These are phyloP conservation scores for Oeneis ivallda DNA, from an alignment of 2,888 invertebrate genomes.

Conservation along the genomic window DNA sequence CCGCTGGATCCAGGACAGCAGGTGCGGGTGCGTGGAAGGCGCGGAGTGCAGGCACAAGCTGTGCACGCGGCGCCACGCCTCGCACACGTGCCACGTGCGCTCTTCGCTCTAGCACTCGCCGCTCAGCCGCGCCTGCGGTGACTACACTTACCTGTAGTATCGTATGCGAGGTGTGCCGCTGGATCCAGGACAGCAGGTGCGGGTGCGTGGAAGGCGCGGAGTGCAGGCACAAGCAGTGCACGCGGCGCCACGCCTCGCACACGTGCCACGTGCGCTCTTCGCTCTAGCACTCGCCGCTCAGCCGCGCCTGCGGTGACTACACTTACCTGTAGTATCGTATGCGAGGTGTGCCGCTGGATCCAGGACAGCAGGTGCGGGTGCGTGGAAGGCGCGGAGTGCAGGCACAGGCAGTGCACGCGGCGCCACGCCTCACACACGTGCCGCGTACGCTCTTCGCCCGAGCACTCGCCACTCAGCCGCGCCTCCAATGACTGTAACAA, in stretches of 20 bases:
- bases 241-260: constrained; percentile 69
- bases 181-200: constrained; percentile 67
- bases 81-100: constrained; percentile 63
- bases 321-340: constrained; percentile 62
- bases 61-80: constrained; percentile 70
- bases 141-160: constrained; percentile 66
- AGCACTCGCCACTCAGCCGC: constrained; percentile 49
- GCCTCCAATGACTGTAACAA: constrained; percentile 20
- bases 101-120: constrained; percentile 52
- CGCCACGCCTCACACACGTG: constrained; percentile 71
- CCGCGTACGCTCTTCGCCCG: constrained; percentile 57
- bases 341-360: constrained; percentile 70
- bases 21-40: constrained; percentile 61
- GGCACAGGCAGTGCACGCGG: constrained; percentile 65
- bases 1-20: constrained; percentile 66
- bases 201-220: constrained; percentile 63
- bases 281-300: constrained; percentile 47
- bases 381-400: constrained; percentile 64
- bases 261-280: constrained; percentile 60
- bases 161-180: constrained; percentile 65
- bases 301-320: constrained; percentile 54
- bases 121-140: constrained; percentile 63
- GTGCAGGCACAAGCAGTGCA: constrained; percentile 68
- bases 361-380: constrained; percentile 65
- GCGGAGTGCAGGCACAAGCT: constrained; percentile 67